Evolutionary conservation across 2,797 vertebrate genomes (phyloP).

Genomic region (Thripadectes ignobilis): DNA sequence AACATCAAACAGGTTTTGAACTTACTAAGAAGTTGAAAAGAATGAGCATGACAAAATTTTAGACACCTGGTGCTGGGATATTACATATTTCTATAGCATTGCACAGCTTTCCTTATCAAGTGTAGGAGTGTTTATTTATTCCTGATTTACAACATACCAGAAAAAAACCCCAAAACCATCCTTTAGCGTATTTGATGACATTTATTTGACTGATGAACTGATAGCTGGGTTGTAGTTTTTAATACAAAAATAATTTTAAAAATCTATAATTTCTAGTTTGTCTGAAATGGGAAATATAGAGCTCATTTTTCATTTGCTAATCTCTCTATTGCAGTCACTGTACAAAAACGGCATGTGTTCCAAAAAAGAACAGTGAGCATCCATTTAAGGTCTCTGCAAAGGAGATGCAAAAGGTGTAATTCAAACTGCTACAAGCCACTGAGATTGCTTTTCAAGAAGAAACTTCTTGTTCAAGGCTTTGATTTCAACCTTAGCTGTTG

Average conservation of each 20-base stretch:
- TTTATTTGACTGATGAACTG: constrained; percentile 43
- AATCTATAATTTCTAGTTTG: constrained; percentile 24
- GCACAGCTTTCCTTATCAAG: neutral
- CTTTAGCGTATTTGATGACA: neutral
- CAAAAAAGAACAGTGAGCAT: neutral
- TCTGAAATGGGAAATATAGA: constrained; percentile 15
- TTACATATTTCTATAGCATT: neutral
- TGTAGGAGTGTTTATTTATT: neutral
- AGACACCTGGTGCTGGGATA: neutral
- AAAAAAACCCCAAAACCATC: neutral
- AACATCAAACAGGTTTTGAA: neutral
- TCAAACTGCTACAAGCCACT: neutral
- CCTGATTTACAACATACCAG: neutral
- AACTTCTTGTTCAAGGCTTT: neutral
- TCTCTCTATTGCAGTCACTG: neutral
- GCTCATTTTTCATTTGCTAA: constrained; percentile 28
- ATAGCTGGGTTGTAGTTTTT: constrained; percentile 1
- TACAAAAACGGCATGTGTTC: neutral
- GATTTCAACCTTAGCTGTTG: neutral
- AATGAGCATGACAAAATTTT: neutral
- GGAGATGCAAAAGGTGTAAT: neutral
- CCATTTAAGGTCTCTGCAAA: neutral
- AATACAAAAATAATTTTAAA: neutral
- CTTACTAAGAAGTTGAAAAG: neutral
- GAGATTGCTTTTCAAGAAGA: neutral